phyloP scores from a whole-genome alignment of 2,888 invertebrate species.

The Protophormia terraenovae region DNA sequence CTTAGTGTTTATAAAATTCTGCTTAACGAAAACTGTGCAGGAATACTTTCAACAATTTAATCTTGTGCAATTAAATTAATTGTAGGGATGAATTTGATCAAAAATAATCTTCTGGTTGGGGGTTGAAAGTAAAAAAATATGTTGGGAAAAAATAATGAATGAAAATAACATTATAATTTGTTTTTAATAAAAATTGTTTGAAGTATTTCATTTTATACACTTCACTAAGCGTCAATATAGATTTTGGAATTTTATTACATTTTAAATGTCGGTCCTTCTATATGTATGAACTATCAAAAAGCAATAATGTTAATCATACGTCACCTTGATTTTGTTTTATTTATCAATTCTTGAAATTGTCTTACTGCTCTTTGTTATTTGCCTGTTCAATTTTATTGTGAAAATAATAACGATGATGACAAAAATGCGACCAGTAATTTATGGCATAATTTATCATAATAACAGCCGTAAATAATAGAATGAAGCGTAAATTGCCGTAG shows the following conservation, averaged over 20 bases:
- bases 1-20: background rate
- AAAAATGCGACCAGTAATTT: slow-evolving; percentile 14
- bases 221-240: no score
- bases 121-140: background rate
- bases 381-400: background rate
- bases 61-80: background rate
- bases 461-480: slow-evolving; percentile 7
- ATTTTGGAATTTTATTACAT: background rate
- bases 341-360: background rate
- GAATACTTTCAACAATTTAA: background rate
- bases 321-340: background rate
- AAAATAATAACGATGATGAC: background rate
- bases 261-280: background rate
- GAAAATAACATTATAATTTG: background rate
- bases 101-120: background rate
- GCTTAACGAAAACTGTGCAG: no score
- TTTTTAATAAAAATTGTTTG: background rate
- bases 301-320: slow-evolving; percentile 17
- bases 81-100: background rate
- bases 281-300: background rate
- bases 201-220: background rate
- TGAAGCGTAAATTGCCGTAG: background rate
- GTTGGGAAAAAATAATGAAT: background rate
- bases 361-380: background rate
- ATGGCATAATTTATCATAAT: slow-evolving; percentile 29